Conservation (phyloP, 2,113 vertebrate species). For the Nipponia nippon region DNA sequence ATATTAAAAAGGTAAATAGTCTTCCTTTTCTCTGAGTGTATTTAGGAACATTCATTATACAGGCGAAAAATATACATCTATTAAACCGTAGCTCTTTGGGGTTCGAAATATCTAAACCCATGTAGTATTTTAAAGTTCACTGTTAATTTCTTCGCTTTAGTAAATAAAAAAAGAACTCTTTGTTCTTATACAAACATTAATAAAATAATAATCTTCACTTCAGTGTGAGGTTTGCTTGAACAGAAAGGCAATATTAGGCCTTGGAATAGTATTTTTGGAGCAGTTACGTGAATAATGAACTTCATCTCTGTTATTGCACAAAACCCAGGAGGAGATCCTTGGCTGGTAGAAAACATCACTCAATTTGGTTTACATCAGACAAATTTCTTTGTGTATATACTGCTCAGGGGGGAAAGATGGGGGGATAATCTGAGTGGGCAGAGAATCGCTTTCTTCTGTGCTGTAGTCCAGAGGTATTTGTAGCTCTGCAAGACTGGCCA, state of each 20-base stretch:
- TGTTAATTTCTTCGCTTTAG: not conserved
- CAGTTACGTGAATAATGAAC: not conserved
- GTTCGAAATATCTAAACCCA: not conserved
- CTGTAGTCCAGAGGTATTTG: not conserved
- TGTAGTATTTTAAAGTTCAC: not conserved
- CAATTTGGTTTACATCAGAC: not conserved
- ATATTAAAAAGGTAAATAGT: constrained; percentile 21
- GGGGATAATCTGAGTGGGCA: not conserved
- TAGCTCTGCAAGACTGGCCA: not conserved
- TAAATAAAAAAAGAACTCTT: not conserved
- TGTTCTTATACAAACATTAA: not conserved
- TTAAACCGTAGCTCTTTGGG: not conserved
- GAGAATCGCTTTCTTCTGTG: not conserved
- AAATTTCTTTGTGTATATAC: not conserved
- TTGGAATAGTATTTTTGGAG: not conserved
- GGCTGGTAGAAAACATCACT: not conserved
- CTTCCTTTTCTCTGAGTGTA: not conserved
- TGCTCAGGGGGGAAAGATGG: not conserved
- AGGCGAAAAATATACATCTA: not conserved
- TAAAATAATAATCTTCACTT: not conserved
- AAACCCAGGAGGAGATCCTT: not conserved
- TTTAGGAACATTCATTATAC: constrained; percentile 6
- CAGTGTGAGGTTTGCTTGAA: not conserved
- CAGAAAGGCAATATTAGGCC: not conserved
- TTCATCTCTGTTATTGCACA: not conserved